A percentile compares a stretch with the other conserved stretches of the same genome.
Evolutionary conservation across 1,140 invertebrate species (phyloP).

Genomic region (Planococcus citri): DNA sequence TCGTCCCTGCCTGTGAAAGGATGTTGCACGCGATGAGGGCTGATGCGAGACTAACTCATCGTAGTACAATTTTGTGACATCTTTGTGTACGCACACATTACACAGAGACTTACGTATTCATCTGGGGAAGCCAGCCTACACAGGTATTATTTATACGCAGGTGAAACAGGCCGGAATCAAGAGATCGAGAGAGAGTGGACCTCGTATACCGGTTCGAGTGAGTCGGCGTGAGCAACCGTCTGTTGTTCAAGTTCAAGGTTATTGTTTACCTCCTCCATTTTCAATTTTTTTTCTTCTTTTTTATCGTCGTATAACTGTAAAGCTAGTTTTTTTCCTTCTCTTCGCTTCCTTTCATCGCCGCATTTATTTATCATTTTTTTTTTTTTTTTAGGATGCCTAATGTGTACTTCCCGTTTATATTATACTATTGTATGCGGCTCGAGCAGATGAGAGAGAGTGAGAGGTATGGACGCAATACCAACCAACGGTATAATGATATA

Average conservation of each 20-base stretch:
- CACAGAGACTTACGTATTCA: no score
- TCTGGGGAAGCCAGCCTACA: no score
- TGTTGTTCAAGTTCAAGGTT: conserved; percentile 20
- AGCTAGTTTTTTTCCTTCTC: background rate
- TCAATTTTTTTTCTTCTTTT: background rate
- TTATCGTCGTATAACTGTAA: conserved; percentile 14
- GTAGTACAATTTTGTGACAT: no score
- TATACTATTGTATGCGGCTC: no score
- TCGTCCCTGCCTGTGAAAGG: no score
- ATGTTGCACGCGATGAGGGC: no score
- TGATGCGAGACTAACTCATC: no score
- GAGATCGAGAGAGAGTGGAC: conserved; percentile 5
- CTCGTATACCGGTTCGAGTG: conserved; percentile 11
- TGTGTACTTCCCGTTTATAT: background rate
- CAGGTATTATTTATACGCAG: background rate
- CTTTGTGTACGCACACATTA: no score
- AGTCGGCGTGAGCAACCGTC: background rate
- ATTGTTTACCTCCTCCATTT: background rate
- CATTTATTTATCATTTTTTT: no score
- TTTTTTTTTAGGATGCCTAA: background rate
- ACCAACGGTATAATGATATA: no score
- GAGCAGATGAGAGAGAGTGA: no score
- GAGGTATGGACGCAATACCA: no score
- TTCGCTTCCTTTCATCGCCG: background rate
- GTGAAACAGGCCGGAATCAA: background rate